Base-by-base conservation (phyloP, 2,888 invertebrate species). In the Bombylius discolor region DNA sequence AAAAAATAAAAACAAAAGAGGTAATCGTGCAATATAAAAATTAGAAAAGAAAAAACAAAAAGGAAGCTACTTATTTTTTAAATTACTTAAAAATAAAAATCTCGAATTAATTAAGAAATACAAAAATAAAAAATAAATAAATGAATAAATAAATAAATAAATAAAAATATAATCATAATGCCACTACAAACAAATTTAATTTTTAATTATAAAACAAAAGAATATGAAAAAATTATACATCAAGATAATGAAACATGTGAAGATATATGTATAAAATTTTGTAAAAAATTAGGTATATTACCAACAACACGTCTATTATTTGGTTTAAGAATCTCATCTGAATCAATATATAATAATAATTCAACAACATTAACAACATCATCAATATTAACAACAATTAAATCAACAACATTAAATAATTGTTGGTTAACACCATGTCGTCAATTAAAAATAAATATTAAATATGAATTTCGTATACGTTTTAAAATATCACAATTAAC, bases 241-340 rank as follows among this genome's bases (percentile, higher is more conserved):
- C 49, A 56, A 42, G 53, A 60, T 5, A 56, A 76, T 51, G 72
- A 76, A 63, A 76, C 76, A 51, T 76, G 75, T 36, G 90, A 90
- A 70, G 84, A 87, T 65, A 77, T 87, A 46, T 84, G 87, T 66
- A 79, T 82, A 62, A 70, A 79, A 67, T 75, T 88, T 60, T 89
- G 89, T 66, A 84, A 84, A 69, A 76, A 79, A 60, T 76, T 87
- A 61, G 79, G 80, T 12, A 88, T 94, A 67, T 81, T 85, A 54
- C 89, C 90, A 6, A 76, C 87, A 39, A 83, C 86, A 47, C 78
- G 88, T 58, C 83, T 89, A 64, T 75, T 93, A 52, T 93, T 91
- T 76, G 85, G 85, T 14, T 72, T 93, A 49, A 78, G 87, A 65
- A 77, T 83, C 62, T 79, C 78, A 64, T 23, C 23, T 23, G 23